Percentiles rank a stretch among this genome's conserved stretches.
These are phyloP conservation scores for Leucopsar rothschildi DNA, from an alignment of 2,113 vertebrate genomes.

Conservation along the genomic window DNA sequence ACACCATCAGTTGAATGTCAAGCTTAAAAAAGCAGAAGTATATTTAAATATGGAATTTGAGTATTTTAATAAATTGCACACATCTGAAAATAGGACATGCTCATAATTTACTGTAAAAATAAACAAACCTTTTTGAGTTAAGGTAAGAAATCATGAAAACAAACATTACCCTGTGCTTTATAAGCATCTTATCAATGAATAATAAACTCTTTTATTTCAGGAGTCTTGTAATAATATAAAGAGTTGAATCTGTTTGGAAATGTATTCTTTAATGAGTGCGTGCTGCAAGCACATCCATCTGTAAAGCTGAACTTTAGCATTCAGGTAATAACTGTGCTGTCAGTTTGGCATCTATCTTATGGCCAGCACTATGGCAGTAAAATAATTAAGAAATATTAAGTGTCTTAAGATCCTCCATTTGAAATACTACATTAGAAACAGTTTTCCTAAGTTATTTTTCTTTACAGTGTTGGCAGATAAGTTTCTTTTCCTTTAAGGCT, in stretches of 20 bases:
- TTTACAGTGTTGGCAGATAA: background rate
- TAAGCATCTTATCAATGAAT: background rate
- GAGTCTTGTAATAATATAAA: background rate
- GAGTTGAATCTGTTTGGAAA: background rate
- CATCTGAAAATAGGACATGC: background rate
- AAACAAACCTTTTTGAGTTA: background rate
- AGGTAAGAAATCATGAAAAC: background rate
- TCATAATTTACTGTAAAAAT: background rate
- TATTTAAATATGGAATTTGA: background rate
- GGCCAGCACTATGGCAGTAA: background rate
- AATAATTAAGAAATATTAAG: constrained; percentile 35
- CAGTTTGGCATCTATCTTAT: background rate
- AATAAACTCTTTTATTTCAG: background rate
- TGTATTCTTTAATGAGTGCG: background rate
- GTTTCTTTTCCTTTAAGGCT: constrained; percentile 20
- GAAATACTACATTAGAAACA: background rate
- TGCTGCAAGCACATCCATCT: background rate
- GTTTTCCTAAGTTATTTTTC: background rate
- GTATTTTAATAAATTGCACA: background rate
- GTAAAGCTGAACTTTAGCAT: background rate
- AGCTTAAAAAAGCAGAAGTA: background rate
- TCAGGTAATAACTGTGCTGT: constrained; percentile 4
- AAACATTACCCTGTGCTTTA: background rate
- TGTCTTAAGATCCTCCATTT: background rate
- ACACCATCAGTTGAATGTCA: background rate